phyloP scores from a whole-genome alignment of 2,888 invertebrate genomes.

The Heliconius cydno region DNA sequence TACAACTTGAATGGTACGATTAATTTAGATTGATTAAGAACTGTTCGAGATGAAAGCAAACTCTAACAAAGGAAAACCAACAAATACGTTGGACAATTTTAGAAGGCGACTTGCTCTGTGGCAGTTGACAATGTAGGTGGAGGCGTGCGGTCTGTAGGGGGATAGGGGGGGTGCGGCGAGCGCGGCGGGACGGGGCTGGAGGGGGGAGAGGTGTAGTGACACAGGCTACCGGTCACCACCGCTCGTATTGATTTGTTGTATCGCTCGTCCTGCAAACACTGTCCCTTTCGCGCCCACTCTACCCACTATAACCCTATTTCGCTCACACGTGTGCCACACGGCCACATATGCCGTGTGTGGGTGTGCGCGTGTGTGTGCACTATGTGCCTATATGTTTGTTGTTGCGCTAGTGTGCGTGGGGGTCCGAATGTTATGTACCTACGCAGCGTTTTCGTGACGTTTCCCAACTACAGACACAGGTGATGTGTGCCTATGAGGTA shows the following conservation, averaged over 20 bases:
- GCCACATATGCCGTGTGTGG: conserved; percentile 69
- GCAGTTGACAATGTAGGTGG: conserved; percentile 80
- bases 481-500: conserved; percentile 48
- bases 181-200: not conserved
- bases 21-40: conserved; percentile 38
- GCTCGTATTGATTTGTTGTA: conserved; percentile 85
- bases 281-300: conserved; percentile 70
- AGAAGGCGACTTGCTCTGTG: conserved; percentile 65
- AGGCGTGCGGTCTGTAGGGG: conserved; percentile 76
- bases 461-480: conserved; percentile 59
- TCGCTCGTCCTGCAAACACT: conserved; percentile 82
- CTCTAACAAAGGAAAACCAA: conserved; percentile 50
- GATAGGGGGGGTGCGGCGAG: conserved; percentile 55
- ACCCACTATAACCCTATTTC: conserved; percentile 54
- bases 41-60: conserved; percentile 41
- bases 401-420: conserved; percentile 67
- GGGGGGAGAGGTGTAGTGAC: conserved; percentile 68
- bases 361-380: conserved; percentile 54
- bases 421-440: conserved; percentile 77
- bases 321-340: conserved; percentile 71
- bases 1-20: conserved; percentile 30
- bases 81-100: conserved; percentile 49
- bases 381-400: conserved; percentile 65
- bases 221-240: conserved; percentile 85
- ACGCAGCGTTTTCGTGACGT: conserved; percentile 73